phyloP scores from a whole-genome alignment of 2,888 invertebrate genomes.

The Eulithis prunata region DNA sequence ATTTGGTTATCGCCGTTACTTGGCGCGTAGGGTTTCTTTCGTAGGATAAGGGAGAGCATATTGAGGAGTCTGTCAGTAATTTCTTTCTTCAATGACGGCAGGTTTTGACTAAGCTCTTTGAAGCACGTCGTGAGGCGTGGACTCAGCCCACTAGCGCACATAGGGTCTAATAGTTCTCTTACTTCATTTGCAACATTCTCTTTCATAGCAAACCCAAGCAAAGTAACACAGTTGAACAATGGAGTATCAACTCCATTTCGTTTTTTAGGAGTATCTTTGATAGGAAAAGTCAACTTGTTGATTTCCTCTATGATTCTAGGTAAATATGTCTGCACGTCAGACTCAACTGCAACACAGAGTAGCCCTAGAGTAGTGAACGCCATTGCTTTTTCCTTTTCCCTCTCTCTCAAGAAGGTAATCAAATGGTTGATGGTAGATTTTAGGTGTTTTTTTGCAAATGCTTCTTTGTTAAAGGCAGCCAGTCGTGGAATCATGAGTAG shows the following conservation, averaged over 20 bases:
- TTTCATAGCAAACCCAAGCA: slow-evolving; percentile 94
- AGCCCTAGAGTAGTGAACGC: slow-evolving; percentile 97
- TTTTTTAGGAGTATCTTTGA: slow-evolving; percentile 91
- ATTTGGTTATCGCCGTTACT: slow-evolving; percentile 79
- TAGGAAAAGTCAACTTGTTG: slow-evolving; percentile 89
- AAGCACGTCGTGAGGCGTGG: slow-evolving; percentile 96
- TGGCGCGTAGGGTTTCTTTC: slow-evolving; percentile 92
- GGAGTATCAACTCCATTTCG: slow-evolving; percentile 91
- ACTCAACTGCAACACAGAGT: slow-evolving; percentile 94
- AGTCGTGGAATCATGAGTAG: slow-evolving; percentile 94
- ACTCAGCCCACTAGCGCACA: slow-evolving; percentile 96
- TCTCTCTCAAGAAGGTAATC: slow-evolving; percentile 89
- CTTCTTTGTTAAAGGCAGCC: slow-evolving; percentile 94
- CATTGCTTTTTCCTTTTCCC: slow-evolving; percentile 93
- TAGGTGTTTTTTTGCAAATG: slow-evolving; percentile 90
- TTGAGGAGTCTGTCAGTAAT: slow-evolving; percentile 96
- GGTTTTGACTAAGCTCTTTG: slow-evolving; percentile 94
- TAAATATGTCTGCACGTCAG: slow-evolving; percentile 91
- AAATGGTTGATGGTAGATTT: slow-evolving; percentile 91
- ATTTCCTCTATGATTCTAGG: slow-evolving; percentile 92
- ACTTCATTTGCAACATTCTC: slow-evolving; percentile 91
- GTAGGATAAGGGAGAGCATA: slow-evolving; percentile 94
- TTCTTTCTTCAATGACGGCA: slow-evolving; percentile 94
- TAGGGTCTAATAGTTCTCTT: slow-evolving; percentile 93
- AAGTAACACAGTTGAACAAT: slow-evolving; percentile 97